A percentile compares a stretch with the other conserved stretches of the same genome.
These are phyloP conservation scores for Rhodophaea formosa DNA, from an alignment of 2,888 invertebrate genomes.

Conservation along the genomic window DNA sequence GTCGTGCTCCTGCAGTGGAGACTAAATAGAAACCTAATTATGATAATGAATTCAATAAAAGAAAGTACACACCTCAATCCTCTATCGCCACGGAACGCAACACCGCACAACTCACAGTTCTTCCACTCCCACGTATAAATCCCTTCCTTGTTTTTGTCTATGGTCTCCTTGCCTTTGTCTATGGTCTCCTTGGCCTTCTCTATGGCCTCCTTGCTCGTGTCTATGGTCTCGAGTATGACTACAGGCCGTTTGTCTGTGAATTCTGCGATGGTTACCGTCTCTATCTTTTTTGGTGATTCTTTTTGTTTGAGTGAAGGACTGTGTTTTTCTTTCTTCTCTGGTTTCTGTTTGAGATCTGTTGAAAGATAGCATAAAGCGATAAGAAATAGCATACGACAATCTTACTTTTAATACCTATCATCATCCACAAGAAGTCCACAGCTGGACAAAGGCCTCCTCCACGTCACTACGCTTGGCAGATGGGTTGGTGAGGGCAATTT, in stretches of 20 bases:
- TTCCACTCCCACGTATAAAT: conserved; percentile 35
- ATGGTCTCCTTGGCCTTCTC: not conserved
- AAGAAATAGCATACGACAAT: too few species aligned
- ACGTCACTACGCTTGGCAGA: too few species aligned
- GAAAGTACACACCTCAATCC: conserved; percentile 56
- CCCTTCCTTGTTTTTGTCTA: conserved; percentile 18
- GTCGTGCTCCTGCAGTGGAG: too few species aligned
- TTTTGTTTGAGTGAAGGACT: conserved; percentile 20
- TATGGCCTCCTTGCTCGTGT: not conserved
- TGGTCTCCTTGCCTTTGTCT: conserved; percentile 21
- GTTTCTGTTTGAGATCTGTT: conserved; percentile 62
- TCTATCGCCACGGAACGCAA: conserved; percentile 59
- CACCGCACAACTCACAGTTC: conserved; percentile 53
- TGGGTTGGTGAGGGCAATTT: too few species aligned
- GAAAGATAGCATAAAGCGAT: conserved; percentile 18
- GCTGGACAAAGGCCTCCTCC: too few species aligned
- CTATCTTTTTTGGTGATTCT: conserved; percentile 29
- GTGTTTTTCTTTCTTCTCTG: conserved; percentile 39
- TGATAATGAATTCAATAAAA: too few species aligned
- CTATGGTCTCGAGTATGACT: conserved; percentile 1
- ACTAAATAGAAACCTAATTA: too few species aligned
- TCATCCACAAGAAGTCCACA: too few species aligned
- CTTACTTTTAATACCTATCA: too few species aligned
- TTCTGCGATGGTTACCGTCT: conserved; percentile 21
- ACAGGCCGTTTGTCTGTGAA: conserved; percentile 17